Evolutionary conservation across 2,888 invertebrate species (phyloP), one percentile per base, ranked within the genome.

Genomic region (Drosophila conformis): DNA sequence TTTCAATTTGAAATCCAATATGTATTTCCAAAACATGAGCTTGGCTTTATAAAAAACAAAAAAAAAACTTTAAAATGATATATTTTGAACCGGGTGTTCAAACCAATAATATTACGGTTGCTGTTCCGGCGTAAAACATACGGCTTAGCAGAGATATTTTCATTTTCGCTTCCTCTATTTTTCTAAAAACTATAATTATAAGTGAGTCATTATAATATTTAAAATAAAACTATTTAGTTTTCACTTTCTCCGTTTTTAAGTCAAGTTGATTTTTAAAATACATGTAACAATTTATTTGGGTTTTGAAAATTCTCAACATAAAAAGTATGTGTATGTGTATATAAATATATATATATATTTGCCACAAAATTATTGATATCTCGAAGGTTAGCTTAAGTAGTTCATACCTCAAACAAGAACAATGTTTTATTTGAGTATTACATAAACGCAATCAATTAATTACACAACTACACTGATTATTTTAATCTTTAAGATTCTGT

Each of bases 401-500:
- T 60, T 42, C 46, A 81, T 54, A 75, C 58, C 61, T 79, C 59
- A 67, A 69, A 51, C 11, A 36, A 68, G 18, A 80, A 57, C 52
- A 36, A 52, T 73, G 42, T 69, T 67, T 72, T 40, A 48, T 59
- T 67, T 58, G 62, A 64, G 62, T 59, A 62, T 68, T 25, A 48
- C 46, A 35, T 48, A 52, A 33, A 6, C 11, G 33, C 61, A 60
- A 38, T 49, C 36, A 38, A 60, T 65, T 52, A 65, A 69, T 29
- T 60, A 66, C 38, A 66, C 63, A 58, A 69, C 25, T 46, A 46
- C 46, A 46, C 60, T 29, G 42, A 72, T 70, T 66, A 69, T 70
- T 70, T 66, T 64, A 52, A 52, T 56, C 56, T 52, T 68, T 62
- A 42, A 69, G 73, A 72, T 58, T 54, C 49, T 78, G 75, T 81